Conservation (phyloP, 2,888 invertebrate genomes). For the Tenodera sinensis region DNA sequence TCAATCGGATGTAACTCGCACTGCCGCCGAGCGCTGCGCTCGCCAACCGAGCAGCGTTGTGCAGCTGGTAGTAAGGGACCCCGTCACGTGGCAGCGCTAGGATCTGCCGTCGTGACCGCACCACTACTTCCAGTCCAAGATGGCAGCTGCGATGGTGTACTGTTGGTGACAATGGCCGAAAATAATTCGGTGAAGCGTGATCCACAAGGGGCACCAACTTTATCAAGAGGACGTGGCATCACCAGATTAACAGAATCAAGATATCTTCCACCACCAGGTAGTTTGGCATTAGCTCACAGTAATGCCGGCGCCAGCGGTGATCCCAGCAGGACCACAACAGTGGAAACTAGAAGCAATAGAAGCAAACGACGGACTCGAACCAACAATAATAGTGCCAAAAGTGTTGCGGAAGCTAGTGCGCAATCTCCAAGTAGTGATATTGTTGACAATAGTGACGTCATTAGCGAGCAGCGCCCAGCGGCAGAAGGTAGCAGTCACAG, state of each 20-base stretch:
- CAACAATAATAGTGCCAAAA: not conserved
- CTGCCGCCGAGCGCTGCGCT: not conserved
- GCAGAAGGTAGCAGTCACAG: constrained; percentile 49
- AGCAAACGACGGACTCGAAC: not conserved
- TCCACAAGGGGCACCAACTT: constrained; percentile 20
- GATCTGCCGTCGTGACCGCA: constrained; percentile 40
- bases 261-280: not conserved
- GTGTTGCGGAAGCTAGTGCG: not conserved
- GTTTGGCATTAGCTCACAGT: not conserved
- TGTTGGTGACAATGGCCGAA: constrained; percentile 41
- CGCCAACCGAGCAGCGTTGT: not conserved
- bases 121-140: constrained; percentile 51
- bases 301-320: not conserved
- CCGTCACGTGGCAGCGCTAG: constrained; percentile 34
- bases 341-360: not conserved
- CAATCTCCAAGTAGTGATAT: not conserved
- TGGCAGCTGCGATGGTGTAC: constrained; percentile 52
- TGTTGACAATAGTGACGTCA: constrained; percentile 6
- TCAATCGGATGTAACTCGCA: not conserved
- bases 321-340: not conserved
- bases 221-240: constrained; percentile 32
- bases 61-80: constrained; percentile 21
- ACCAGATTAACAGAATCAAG: not conserved
- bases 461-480: constrained; percentile 39
- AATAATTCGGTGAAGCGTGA: constrained; percentile 23